Conservation (phyloP, 2,113 vertebrate genomes). For the Gavialis gangeticus region DNA sequence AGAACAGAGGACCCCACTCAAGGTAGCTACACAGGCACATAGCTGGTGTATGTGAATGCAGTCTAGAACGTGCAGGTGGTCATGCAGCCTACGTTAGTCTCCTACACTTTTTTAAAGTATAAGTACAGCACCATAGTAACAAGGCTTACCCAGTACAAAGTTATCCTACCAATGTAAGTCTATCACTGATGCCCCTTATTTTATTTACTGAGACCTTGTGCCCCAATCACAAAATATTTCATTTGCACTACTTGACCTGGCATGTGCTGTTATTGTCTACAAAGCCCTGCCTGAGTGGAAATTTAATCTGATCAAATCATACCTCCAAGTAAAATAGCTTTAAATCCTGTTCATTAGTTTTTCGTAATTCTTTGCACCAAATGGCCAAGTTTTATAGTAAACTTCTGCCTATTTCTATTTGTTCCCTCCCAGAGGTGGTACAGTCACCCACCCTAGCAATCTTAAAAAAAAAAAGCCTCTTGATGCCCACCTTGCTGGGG, state of each 20-base stretch:
- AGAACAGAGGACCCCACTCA: too few species aligned
- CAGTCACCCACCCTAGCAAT: too few species aligned
- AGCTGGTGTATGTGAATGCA: too few species aligned
- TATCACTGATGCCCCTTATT: background rate
- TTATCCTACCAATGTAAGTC: background rate
- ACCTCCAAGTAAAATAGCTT: background rate
- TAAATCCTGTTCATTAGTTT: background rate
- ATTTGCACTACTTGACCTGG: background rate
- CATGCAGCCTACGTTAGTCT: background rate
- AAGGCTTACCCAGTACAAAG: background rate
- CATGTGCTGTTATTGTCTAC: background rate
- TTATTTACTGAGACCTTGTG: constrained; percentile 9
- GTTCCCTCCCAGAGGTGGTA: background rate
- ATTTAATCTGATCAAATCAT: background rate
- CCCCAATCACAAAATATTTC: background rate
- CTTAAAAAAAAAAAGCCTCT: too few species aligned
- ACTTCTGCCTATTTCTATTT: background rate
- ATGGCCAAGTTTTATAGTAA: background rate
- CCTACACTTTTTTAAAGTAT: background rate
- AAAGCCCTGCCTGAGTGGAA: background rate
- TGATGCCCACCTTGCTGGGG: too few species aligned
- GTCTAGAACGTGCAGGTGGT: too few species aligned
- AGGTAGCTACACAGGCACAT: too few species aligned
- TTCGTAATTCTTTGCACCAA: background rate
- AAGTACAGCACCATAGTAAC: background rate